Conservation (phyloP, 1,140 invertebrate species). For the Galleria mellonella region DNA sequence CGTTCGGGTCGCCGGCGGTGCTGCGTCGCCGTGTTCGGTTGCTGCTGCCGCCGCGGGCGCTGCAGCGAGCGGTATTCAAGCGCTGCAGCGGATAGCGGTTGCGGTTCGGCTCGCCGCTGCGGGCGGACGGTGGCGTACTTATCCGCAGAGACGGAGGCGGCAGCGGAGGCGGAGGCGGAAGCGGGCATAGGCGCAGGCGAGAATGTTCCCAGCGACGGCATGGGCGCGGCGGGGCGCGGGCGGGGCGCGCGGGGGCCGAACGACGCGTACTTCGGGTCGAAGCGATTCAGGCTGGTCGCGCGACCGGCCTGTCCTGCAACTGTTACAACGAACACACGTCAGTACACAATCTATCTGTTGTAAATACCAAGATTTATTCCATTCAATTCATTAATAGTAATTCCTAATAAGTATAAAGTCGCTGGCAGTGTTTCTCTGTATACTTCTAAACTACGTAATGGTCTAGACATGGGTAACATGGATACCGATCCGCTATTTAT, state of each 20-base stretch:
- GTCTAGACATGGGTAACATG: no score
- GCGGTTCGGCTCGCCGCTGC: slow-evolving; percentile 47
- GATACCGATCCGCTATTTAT: no score
- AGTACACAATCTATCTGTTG: no score
- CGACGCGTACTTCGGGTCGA: slow-evolving; percentile 78
- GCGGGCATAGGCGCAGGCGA: slow-evolving; percentile 20
- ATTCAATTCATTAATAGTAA: no score
- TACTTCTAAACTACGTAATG: no score
- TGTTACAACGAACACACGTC: no score
- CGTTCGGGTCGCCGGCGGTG: slow-evolving; percentile 26
- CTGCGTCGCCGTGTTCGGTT: slow-evolving; percentile 30
- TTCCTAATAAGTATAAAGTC: no score
- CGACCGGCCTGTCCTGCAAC: slow-evolving; percentile 40
- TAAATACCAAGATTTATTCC: no score
- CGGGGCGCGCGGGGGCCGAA: slow-evolving; percentile 76
- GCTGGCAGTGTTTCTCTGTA: no score
- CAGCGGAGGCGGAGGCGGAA: slow-evolving; percentile 10
- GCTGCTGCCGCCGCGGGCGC: slow-evolving; percentile 47
- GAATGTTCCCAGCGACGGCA: slow-evolving; percentile 52
- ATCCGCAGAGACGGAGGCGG: slow-evolving; percentile 21
- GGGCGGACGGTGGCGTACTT: slow-evolving; percentile 64
- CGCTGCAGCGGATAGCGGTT: slow-evolving; percentile 56
- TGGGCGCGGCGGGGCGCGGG: slow-evolving; percentile 54
- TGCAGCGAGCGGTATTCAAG: slow-evolving; percentile 61
- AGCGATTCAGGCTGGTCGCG: slow-evolving; percentile 73